These are phyloP conservation scores for Synergus umbraculus DNA, from an alignment of 2,888 invertebrate genomes.

Conservation along the genomic window DNA sequence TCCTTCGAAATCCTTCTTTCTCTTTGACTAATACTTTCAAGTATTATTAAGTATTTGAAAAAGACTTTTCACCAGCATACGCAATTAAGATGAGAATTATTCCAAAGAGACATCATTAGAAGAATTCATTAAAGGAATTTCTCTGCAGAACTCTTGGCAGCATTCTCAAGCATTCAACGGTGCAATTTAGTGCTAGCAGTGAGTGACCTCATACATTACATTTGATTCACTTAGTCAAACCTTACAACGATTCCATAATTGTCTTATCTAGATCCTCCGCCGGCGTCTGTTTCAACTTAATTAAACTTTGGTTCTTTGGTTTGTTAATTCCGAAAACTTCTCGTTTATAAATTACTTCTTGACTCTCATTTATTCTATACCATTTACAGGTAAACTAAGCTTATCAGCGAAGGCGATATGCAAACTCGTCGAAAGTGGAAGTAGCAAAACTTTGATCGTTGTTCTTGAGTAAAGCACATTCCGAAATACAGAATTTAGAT, in stretches of 20 bases:
- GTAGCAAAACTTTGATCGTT: too few species aligned
- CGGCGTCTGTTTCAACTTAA: neutral
- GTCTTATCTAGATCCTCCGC: neutral
- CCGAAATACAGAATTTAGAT: too few species aligned
- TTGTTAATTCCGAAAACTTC: neutral
- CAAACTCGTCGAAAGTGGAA: too few species aligned
- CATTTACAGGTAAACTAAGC: too few species aligned
- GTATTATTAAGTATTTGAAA: neutral
- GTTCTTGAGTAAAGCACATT: too few species aligned
- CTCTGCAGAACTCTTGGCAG: neutral
- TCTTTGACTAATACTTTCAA: constrained; percentile 5
- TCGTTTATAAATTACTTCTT: neutral
- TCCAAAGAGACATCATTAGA: neutral
- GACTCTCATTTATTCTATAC: too few species aligned
- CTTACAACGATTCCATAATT: constrained; percentile 9
- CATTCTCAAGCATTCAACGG: neutral
- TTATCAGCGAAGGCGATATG: too few species aligned
- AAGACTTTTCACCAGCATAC: too few species aligned
- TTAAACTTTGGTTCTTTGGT: neutral
- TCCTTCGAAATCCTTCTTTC: neutral
- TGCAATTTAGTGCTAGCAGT: constrained; percentile 19
- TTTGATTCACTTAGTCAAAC: constrained; percentile 31
- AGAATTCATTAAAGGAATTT: neutral
- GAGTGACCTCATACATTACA: constrained; percentile 18
- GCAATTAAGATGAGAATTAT: too few species aligned